Conservation (phyloP, 2,797 vertebrate genomes). For the Centropyge bicolor region DNA sequence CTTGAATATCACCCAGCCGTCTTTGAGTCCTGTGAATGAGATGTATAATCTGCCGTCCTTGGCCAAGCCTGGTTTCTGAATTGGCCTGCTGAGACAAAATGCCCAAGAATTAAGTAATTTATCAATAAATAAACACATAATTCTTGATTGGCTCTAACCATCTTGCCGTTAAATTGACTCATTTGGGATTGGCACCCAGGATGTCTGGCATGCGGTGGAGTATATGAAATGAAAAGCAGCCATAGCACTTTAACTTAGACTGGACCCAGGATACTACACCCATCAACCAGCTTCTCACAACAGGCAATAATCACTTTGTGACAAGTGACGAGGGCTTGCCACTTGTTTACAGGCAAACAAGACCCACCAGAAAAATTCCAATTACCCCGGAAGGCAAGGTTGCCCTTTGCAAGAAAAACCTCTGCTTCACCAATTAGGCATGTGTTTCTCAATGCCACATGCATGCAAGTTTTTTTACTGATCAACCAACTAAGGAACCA, state of each 20-base stretch:
- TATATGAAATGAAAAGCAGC: conserved; percentile 21
- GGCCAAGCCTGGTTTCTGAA: conserved; percentile 26
- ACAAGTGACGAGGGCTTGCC: neutral
- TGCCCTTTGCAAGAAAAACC: neutral
- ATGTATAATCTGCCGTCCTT: conserved; percentile 21
- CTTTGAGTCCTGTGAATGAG: conserved; percentile 28
- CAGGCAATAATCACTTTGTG: conserved; percentile 7
- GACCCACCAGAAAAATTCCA: conserved; percentile 14
- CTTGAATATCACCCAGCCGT: conserved; percentile 20
- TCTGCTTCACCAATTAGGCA: conserved; percentile 9
- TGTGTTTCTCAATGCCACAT: neutral
- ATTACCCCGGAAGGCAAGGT: neutral
- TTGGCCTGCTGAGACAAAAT: conserved; percentile 19
- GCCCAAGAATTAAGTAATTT: conserved; percentile 23
- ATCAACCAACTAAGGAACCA: conserved; percentile 2
- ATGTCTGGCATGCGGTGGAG: conserved; percentile 1
- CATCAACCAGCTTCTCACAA: conserved; percentile 2
- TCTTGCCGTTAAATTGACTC: conserved; percentile 12
- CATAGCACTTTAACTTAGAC: conserved; percentile 7
- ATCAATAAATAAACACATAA: conserved; percentile 27
- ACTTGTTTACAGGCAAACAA: neutral
- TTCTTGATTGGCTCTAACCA: conserved; percentile 6
- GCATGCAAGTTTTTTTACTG: neutral
- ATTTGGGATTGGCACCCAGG: conserved; percentile 24
- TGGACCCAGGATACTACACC: neutral